Base-by-base conservation (phyloP, 2,888 invertebrate species). In the Germaria angustata region DNA sequence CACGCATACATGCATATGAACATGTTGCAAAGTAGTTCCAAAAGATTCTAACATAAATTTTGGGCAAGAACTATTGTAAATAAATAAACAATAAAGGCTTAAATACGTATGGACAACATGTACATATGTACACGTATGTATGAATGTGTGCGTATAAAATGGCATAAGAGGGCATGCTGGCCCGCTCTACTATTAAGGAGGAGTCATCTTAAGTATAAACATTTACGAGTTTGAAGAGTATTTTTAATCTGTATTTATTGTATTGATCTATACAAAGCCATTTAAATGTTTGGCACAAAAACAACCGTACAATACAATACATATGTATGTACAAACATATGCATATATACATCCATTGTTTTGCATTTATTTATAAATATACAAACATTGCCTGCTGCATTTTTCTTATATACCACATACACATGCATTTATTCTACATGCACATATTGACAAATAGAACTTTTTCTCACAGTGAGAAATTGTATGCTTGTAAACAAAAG, bases 401-500 rank as follows among this genome's bases (percentile, higher is more conserved):
- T 57, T 63, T 46, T 34, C 6, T 2, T 17, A 34, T 46, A 15
- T 36, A 17, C 9, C 44, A n/a, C 20, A 11, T 7, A 36, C 28
- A 39, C 3, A 13, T 49, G n/a, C 9, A 69, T 53, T 53, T 49
- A n/a, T 34, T 11, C 49, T 4, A 22, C 2, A n/a, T 13, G 39
- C 8, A 15, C 7, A 24, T 9, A 51, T 22, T n/a, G 7, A 36
- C 36, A 24, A 17, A 1, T n/a, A 46, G 13, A 15, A 4, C 5
- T 41, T 44, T 76, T 34, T 32, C 41, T 68, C 63, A n/a, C 6
- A 5, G 22, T 34, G 36, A 28, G 28, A 53, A 51, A 20, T 15
- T 53, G 51, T 59, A 7, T 53, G 41, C 17, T 17, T 69, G 36
- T 78, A 78, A 78, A 78, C 69, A 71, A 71, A 55, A 53, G 46